Conservation (phyloP, 2,113 vertebrate genomes). For the Neolamprologus caudopunctatus region DNA sequence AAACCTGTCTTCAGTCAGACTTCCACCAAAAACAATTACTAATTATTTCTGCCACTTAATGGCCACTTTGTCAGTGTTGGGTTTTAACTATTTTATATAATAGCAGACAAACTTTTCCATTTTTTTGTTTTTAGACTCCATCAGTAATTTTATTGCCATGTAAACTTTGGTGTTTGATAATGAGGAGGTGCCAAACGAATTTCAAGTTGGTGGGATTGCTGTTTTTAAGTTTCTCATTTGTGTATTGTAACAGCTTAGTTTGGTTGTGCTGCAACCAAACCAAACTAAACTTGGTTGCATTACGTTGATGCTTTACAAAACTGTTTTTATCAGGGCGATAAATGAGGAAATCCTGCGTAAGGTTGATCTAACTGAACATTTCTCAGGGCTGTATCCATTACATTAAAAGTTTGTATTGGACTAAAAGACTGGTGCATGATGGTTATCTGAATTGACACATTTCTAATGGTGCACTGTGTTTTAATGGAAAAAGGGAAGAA, state of each 20-base stretch:
- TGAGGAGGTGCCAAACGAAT: rapidly evolving
- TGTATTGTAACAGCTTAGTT: neutral
- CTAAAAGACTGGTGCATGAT: neutral
- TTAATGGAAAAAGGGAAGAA: neutral
- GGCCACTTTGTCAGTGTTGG: neutral
- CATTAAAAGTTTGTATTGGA: neutral
- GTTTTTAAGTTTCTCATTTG: neutral
- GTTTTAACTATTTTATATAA: neutral
- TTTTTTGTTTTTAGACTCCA: neutral
- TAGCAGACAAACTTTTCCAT: rapidly evolving
- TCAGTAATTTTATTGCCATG: neutral
- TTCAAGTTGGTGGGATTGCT: neutral
- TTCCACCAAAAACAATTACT: neutral
- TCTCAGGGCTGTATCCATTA: neutral
- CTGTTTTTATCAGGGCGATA: neutral
- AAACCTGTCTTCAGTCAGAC: neutral
- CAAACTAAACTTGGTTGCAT: neutral
- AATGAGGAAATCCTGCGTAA: neutral
- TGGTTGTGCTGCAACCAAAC: neutral
- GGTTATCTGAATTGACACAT: neutral
- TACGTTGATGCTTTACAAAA: neutral
- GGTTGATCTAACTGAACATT: neutral
- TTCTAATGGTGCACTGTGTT: neutral
- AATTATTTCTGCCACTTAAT: neutral
- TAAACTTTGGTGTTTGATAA: neutral